phyloP scores from a whole-genome alignment of 2,797 vertebrate genomes.

The Nothura maculosa region DNA sequence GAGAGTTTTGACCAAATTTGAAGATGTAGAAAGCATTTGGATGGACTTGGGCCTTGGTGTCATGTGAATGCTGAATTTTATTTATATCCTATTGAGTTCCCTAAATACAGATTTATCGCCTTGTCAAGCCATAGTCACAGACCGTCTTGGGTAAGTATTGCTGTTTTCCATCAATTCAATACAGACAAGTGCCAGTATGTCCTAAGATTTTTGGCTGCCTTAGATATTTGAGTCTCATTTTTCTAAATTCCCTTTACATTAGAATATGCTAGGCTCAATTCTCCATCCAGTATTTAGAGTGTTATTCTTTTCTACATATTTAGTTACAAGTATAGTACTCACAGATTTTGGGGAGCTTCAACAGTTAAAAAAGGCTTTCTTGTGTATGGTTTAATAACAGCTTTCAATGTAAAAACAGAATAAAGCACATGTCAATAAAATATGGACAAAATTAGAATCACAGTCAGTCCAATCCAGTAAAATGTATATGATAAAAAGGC shows the following conservation, averaged over 20 bases:
- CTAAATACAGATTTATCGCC: neutral
- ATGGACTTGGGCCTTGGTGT: neutral
- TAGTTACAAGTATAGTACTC: accelerated
- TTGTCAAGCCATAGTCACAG: neutral
- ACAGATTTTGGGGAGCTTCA: neutral
- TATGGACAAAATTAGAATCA: neutral
- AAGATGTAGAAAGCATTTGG: neutral
- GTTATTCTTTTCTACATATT: neutral
- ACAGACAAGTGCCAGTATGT: neutral
- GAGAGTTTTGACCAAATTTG: neutral
- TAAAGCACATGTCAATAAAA: neutral
- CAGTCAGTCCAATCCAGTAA: neutral
- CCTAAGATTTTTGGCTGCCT: neutral
- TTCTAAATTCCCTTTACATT: neutral
- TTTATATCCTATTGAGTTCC: neutral
- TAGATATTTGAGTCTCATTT: neutral
- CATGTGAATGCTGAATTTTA: neutral
- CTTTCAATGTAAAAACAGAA: neutral
- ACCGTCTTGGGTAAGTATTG: neutral
- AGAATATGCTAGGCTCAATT: neutral
- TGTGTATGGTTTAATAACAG: neutral
- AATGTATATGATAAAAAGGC: neutral
- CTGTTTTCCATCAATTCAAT: neutral
- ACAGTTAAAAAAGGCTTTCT: neutral
- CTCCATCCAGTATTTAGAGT: neutral